Evolutionary conservation across 2,797 vertebrate genomes (phyloP).

Genomic region (Malurus leucopterus): DNA sequence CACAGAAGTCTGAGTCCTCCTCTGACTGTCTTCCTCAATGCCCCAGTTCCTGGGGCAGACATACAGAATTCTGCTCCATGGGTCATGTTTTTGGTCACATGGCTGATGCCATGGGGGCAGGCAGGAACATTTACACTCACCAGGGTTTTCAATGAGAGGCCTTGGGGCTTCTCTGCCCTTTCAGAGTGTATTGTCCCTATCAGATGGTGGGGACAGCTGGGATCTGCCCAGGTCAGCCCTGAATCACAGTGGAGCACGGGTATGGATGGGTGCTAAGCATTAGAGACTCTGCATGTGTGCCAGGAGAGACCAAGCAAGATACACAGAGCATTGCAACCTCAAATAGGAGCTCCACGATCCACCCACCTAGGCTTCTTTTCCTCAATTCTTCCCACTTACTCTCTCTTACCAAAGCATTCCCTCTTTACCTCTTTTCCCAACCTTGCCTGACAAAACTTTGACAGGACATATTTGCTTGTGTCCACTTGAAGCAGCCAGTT

Average conservation of each 20-base stretch:
- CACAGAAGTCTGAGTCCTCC: accelerated
- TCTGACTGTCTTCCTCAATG: not conserved
- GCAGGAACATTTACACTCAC: accelerated
- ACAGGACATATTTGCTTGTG: not conserved
- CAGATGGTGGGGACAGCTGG: accelerated
- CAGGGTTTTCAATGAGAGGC: not conserved
- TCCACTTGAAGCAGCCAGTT: not conserved
- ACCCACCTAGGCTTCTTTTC: not conserved
- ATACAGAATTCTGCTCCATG: not conserved
- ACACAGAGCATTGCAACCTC: not conserved
- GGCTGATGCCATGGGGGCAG: not conserved
- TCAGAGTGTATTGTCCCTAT: not conserved
- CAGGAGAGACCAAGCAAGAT: not conserved
- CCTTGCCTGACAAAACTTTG: not conserved
- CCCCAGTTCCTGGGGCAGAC: not conserved
- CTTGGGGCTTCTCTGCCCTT: not conserved
- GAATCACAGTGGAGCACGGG: accelerated
- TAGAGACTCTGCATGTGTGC: not conserved
- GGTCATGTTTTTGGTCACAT: not conserved
- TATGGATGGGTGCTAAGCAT: not conserved
- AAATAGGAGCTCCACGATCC: not conserved
- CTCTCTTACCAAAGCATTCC: not conserved
- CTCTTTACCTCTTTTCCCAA: accelerated
- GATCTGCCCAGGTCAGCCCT: not conserved
- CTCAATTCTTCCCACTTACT: not conserved